Percentiles rank a stretch among this genome's conserved stretches.
Conservation (phyloP, 2,888 invertebrate genomes). For the Dione juno region DNA sequence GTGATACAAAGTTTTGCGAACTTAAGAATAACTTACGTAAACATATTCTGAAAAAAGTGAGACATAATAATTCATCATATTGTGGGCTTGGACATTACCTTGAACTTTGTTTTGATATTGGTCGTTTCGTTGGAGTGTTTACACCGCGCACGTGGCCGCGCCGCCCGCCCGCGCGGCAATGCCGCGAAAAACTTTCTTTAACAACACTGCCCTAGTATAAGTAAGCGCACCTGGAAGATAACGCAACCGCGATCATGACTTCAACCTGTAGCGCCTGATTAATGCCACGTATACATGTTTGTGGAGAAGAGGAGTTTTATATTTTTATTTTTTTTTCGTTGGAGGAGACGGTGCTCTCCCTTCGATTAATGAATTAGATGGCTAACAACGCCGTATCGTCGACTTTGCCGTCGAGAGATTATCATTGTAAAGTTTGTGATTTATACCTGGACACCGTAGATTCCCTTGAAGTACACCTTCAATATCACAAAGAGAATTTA, state of each 20-base stretch:
- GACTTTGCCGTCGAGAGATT: slow-evolving; percentile 83
- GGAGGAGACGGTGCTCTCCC: slow-evolving; percentile 78
- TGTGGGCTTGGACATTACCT: slow-evolving; percentile 42
- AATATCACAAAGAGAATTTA: slow-evolving; percentile 91
- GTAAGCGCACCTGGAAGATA: slow-evolving; percentile 61
- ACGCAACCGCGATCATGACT: slow-evolving; percentile 67
- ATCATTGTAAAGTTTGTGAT: slow-evolving; percentile 90
- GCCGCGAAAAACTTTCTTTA: slow-evolving; percentile 81
- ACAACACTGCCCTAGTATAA: slow-evolving; percentile 72
- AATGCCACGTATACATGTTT: slow-evolving; percentile 73
- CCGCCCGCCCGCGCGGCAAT: slow-evolving; percentile 72
- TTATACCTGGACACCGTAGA: slow-evolving; percentile 89
- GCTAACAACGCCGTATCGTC: slow-evolving; percentile 82
- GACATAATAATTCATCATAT: slow-evolving; percentile 22
- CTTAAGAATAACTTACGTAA: slow-evolving; percentile 55
- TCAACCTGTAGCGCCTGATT: slow-evolving; percentile 74
- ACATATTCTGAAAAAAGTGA: slow-evolving; percentile 49
- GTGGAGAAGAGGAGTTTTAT: slow-evolving; percentile 69
- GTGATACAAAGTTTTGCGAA: slow-evolving; percentile 59
- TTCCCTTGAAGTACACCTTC: slow-evolving; percentile 90
- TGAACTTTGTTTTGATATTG: slow-evolving; percentile 47
- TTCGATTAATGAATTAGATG: slow-evolving; percentile 80
- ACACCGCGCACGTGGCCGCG: slow-evolving; percentile 76
- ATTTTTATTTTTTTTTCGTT: slow-evolving; percentile 82
- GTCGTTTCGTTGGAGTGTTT: slow-evolving; percentile 62